Percentiles rank a stretch among this genome's conserved stretches.
Conservation (phyloP, 2,797 vertebrate species). For the Peromyscus eremicus region DNA sequence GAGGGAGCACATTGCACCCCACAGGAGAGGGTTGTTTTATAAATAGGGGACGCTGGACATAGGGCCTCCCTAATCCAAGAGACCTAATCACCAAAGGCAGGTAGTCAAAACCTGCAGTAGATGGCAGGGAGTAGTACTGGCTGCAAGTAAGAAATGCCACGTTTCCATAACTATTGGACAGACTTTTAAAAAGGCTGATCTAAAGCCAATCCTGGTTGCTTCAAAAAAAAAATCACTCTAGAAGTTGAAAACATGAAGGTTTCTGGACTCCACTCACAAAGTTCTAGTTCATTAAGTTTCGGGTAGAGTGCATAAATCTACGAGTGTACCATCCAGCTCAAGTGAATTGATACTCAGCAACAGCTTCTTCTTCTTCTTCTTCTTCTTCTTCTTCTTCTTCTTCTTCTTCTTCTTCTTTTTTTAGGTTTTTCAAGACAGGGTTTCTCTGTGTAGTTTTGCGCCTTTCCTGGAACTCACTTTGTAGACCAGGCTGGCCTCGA, state of each 20-base stretch:
- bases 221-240: conserved; percentile 22
- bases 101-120: too few relatives aligned
- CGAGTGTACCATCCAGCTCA: background rate
- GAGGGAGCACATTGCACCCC: background rate
- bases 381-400: too few relatives aligned
- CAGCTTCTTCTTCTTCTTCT: too few relatives aligned
- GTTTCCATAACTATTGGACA: background rate
- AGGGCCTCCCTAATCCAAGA: background rate
- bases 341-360: background rate
- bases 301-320: background rate
- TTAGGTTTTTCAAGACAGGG: too few relatives aligned
- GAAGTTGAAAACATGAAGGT: background rate
- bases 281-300: background rate
- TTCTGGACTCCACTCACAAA: background rate
- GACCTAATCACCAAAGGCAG: background rate
- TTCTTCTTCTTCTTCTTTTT: too few relatives aligned
- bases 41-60: background rate
- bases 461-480: too few relatives aligned
- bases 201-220: background rate
- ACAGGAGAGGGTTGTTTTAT: background rate
- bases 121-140: background rate
- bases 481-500: too few relatives aligned
- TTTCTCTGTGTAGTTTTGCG: too few relatives aligned
- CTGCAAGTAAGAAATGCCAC: background rate
- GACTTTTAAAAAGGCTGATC: background rate